These are phyloP conservation scores for Orgyia antiqua DNA, from an alignment of 2,888 invertebrate genomes.

Conservation along the genomic window DNA sequence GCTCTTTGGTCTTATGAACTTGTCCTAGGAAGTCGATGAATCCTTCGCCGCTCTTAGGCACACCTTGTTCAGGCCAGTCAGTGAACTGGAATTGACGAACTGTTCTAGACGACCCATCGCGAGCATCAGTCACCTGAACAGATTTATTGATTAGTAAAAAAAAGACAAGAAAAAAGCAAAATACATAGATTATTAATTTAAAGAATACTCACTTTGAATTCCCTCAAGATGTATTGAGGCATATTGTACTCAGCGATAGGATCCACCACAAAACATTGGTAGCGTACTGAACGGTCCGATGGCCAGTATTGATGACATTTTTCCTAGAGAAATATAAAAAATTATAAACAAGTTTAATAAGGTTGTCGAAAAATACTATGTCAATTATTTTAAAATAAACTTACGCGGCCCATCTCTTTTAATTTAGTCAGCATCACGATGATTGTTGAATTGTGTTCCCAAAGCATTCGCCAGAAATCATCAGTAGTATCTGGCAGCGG, in stretches of 20 bases:
- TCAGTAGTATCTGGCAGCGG: slow-evolving; percentile 97
- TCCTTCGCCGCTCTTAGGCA: slow-evolving; percentile 98
- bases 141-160: not conserved
- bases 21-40: slow-evolving; percentile 99
- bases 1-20: slow-evolving; percentile 99
- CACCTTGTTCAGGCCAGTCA: slow-evolving; percentile 97
- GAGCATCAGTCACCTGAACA: slow-evolving; percentile 92
- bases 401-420: slow-evolving; percentile 97
- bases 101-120: slow-evolving; percentile 97
- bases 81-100: slow-evolving; percentile 98
- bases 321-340: slow-evolving; percentile 85
- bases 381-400: slow-evolving; percentile 35
- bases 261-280: slow-evolving; percentile 98
- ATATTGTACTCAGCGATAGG: slow-evolving; percentile 99
- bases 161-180: too few relatives aligned
- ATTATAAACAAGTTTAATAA: too few relatives aligned
- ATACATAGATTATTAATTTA: not conserved
- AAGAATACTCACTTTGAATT: slow-evolving; percentile 87
- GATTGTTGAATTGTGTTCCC: slow-evolving; percentile 99
- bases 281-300: slow-evolving; percentile 96
- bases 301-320: slow-evolving; percentile 99
- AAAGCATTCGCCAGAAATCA: slow-evolving; percentile 99
- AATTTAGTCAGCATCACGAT: slow-evolving; percentile 99
- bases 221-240: slow-evolving; percentile 98
- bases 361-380: slow-evolving; percentile 1